phyloP scores from a whole-genome alignment of 35 echinoderm and acorn worm species.

The Strongylocentrotus purpuratus region DNA sequence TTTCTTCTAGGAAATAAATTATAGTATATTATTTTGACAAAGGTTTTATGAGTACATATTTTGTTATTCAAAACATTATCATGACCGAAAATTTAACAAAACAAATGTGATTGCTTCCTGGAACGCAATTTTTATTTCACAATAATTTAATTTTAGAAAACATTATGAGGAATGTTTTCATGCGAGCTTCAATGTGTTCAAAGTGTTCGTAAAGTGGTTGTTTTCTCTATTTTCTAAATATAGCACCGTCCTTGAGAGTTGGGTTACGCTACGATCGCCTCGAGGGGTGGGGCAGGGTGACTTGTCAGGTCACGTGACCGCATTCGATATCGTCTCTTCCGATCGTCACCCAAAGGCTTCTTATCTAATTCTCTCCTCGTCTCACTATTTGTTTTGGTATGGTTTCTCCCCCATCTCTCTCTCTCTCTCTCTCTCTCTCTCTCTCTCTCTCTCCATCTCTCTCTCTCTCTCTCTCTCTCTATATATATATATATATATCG shows the following conservation, averaged over 20 bases:
- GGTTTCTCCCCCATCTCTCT: neutral
- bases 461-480: too few species aligned
- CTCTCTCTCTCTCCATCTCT: neutral
- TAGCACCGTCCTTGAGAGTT: neutral
- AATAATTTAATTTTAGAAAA: too few species aligned
- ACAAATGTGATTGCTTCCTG: too few species aligned
- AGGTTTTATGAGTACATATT: too few species aligned
- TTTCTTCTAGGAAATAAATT: too few species aligned
- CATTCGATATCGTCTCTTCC: neutral
- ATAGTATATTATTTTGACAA: too few species aligned
- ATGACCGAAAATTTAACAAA: too few species aligned
- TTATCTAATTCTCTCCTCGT: neutral
- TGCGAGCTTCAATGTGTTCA: neutral
- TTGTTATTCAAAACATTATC: too few species aligned
- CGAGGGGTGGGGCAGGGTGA: neutral
- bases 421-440: neutral
- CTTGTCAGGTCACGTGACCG: neutral
- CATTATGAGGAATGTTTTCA: too few species aligned
- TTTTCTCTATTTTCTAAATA: neutral
- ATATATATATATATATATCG: too few species aligned
- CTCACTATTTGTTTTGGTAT: neutral
- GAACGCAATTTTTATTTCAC: too few species aligned
- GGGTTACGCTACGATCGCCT: neutral
- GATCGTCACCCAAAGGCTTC: neutral
- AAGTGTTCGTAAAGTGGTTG: neutral